Percentiles rank a stretch among this genome's conserved stretches.
Conservation (phyloP, 2,888 invertebrate genomes). For the Halocaridina rubra region DNA sequence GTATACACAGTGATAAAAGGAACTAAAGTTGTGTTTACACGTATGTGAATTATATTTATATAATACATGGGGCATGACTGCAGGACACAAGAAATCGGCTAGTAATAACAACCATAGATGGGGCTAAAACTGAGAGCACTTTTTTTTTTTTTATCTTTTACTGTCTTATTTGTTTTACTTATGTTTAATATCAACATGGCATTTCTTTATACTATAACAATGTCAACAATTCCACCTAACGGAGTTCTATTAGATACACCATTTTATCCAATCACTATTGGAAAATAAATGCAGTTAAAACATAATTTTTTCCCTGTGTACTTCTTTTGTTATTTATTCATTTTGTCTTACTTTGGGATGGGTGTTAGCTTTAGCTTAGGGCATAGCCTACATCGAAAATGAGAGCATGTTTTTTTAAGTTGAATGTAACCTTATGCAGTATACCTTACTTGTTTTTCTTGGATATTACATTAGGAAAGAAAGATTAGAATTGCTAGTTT, state of each 20-base stretch:
- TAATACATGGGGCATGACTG: neutral
- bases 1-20: neutral
- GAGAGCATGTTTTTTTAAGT: no score
- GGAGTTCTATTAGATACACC: constrained; percentile 17
- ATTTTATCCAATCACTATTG: neutral
- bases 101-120: constrained; percentile 33
- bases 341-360: no score
- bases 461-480: no score
- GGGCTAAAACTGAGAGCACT: constrained; percentile 42
- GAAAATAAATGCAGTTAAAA: neutral
- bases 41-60: neutral
- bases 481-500: no score
- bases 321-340: constrained; percentile 43
- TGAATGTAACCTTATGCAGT: constrained; percentile 49
- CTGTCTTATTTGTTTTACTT: no score
- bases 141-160: neutral
- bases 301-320: constrained; percentile 20
- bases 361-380: no score
- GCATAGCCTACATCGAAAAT: no score
- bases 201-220: constrained; percentile 30
- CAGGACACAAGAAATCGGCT: constrained; percentile 48
- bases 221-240: constrained; percentile 23
- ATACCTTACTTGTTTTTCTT: neutral
- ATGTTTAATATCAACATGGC: constrained; percentile 42
- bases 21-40: neutral